phyloP scores from a whole-genome alignment of 1,140 invertebrate genomes.

The Atta cephalotes region DNA sequence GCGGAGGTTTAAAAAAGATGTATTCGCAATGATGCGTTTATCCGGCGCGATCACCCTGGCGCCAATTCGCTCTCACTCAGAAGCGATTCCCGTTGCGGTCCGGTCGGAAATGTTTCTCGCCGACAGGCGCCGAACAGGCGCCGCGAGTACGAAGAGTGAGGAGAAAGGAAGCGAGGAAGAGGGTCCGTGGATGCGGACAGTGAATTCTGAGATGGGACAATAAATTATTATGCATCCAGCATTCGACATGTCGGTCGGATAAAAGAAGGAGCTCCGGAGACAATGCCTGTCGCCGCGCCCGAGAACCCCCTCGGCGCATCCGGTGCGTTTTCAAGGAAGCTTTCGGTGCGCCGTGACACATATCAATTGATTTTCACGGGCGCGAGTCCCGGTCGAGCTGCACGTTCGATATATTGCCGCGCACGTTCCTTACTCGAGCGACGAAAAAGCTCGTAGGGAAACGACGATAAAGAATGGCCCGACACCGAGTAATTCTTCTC shows the following conservation, averaged over 20 bases:
- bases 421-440: background rate
- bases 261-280: conserved; percentile 81
- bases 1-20: conserved; percentile 14
- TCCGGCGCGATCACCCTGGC: background rate
- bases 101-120: conserved; percentile 68
- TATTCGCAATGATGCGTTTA: conserved; percentile 24
- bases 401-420: conserved; percentile 69
- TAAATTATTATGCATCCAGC: conserved; percentile 82
- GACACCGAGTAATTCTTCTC: conserved; percentile 42
- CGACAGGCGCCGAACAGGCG: conserved; percentile 62
- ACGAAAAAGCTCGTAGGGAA: conserved; percentile 41
- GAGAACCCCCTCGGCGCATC: conserved; percentile 79
- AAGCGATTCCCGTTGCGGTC: conserved; percentile 4
- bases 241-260: conserved; percentile 84
- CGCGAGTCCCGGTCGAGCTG: conserved; percentile 37
- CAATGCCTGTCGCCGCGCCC: conserved; percentile 79
- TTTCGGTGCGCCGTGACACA: conserved; percentile 80
- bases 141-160: conserved; percentile 53
- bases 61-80: conserved; percentile 7
- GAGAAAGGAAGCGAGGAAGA: conserved; percentile 66
- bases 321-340: conserved; percentile 83
- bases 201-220: conserved; percentile 76
- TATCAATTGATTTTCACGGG: conserved; percentile 84
- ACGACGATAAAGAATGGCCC: conserved; percentile 29
- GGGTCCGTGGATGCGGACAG: conserved; percentile 59